Evolutionary conservation across 2,888 invertebrate genomes (phyloP), one percentile per base, ranked within the genome.

Genomic region (Homarus gammarus): DNA sequence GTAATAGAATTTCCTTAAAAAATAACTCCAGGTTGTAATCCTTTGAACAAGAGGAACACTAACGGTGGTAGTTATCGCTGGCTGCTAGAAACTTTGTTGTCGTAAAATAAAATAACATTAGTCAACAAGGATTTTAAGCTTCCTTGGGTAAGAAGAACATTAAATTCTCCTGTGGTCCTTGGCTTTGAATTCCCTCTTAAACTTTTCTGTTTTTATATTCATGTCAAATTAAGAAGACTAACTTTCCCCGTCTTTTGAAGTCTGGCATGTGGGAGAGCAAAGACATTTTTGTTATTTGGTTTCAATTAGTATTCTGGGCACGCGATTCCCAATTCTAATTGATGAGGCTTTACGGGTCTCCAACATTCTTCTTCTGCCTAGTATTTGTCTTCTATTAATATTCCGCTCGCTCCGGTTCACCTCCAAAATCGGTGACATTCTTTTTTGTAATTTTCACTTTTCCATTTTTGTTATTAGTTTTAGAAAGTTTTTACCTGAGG

Each of bases 381-480:
- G 38, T 72, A n/a, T 75, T 75, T 75, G 75, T 2, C 75, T 44
- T 75, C 75, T 75, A 49, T 75, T 44, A 75, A 75, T 75, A 75
- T 75, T 75, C 75, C 38, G 27, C 49, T n/a, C 75, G 75, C 75
- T 75, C 49, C 40, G 44, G n/a, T 27, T 75, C 8, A 75, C 44
- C n/a, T 12, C 27, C 31, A 75, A 44, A 44, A 44, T 44, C 75
- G 49, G 40, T 27, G 27, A 44, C 75, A 75, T 27, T 75, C 22
- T 44, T 44, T 33, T 75, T 44, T 27, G 6, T 44, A 15, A 44
- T n/a, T 75, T 44, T 75, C 75, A 44, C 44, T 75, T 38, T 38
- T 22, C 73, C 12, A 56, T 56, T 56, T 56, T 56, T 56, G 22
- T 56, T 56, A 56, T 56, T 56, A 18, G 56, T 18, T 56, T 56